Evolutionary conservation across 2,113 vertebrate genomes (phyloP), one percentile per base, ranked within the genome.

Genomic region (Cynoglossus semilaevis): DNA sequence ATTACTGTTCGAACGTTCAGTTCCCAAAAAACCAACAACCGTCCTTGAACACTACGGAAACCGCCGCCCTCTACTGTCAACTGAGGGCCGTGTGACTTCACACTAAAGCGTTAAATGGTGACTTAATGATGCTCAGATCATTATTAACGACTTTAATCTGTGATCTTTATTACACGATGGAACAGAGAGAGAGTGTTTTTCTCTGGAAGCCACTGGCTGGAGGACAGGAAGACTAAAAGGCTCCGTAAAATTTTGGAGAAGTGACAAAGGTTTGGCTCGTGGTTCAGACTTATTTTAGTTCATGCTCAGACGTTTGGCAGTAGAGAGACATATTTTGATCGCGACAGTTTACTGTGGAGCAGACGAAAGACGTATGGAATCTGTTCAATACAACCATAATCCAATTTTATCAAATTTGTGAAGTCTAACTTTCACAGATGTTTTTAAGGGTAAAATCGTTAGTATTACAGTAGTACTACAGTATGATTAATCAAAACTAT

Each of bases 221-320:
- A 29, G 70, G 72, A 52, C 52, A 58, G 55, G 67, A 15, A 79
- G 58, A 80, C 65, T 44, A 53, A 73, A 58, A 10, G 72, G 63
- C 60, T 70, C 67, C 57, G 63, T 41, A 64, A 10, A 68, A 38
- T 50, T 29, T 43, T 51, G 18, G 57, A 44, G 43, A 58, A 49
- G 16, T 16, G 55, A 67, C 53, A 55, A 4, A 35, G 37, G 58
- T 72, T 35, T 12, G 3, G 8, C n/a, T 9, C 0, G 0, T 40
- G 48, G 57, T 60, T 64, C 16, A 42, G 36, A 47, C 63, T 51
- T 59, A 29, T 34, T 72, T 73, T 10, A 48, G 47, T 68, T 74
- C 42, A 63, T 60, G 55, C 55, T 63, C 50, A 15, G 59, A 53
- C 46, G 13, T 54, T 65, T 63, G 52, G 52, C 38, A 63, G 48